Evolutionary conservation across 1,140 invertebrate species (phyloP), one percentile per base, ranked within the genome.

Genomic region (Trachymyrmex septentrionalis): DNA sequence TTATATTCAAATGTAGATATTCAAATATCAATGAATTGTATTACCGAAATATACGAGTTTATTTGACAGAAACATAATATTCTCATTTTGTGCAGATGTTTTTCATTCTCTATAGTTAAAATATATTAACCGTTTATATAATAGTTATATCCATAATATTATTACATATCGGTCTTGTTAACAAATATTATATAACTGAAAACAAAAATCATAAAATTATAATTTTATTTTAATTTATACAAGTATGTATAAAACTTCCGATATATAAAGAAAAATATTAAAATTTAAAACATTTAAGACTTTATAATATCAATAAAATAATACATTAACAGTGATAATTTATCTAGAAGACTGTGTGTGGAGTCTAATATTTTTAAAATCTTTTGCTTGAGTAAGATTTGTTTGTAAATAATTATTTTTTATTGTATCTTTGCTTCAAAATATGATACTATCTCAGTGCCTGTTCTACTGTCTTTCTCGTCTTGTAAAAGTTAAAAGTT

Each of bases 1-100:
- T 38, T 21, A 38, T 64, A 44, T 44, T 77, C 38, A 77, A 77
- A 63, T 63, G 14, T 16, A 66, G 38, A 6, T 44, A 21, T 21
- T 38, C 19, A 55, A 71, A 81, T 69, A 57, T 38, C 3, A 81
- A 44, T 71, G 27, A 34, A 14, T 30, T 24, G 21, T 48, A 59
- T 57, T 81, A 19, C 0, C 3, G 19, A 12, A 66, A 78, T 38
- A 19, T 48, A 59, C 3, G 59, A 19, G 12, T 78, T 76, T 77
- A 38, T 76, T 76, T 44, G 24, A 48, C 38, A 73, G 71, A 57
- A 6, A 34, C 3, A 63, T 12, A 30, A 34, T 53, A 67, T 38
- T 53, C 9, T 67, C n/a, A 53, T 80, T 50, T 50, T 16, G 16
- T 9, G 19, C 14, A 21, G 9, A 2, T 80, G 38, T 34, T 44